Percentiles rank a stretch among this genome's conserved stretches.
phyloP scores from a whole-genome alignment of 2,888 invertebrate genomes.

The Blastobasis lacticolella region DNA sequence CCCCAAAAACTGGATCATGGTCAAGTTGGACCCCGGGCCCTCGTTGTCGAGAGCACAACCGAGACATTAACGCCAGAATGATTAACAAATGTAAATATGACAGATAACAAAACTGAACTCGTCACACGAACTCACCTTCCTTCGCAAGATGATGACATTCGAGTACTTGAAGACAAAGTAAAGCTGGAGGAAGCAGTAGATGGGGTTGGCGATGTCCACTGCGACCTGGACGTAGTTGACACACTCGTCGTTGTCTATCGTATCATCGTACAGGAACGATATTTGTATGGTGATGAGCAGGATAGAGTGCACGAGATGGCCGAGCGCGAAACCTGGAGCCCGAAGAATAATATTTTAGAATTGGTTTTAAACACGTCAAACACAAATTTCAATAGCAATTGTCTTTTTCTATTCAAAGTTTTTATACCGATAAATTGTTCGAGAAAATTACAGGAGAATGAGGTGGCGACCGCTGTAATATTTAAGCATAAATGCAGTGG shows the following conservation, averaged over 20 bases:
- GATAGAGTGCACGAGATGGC: conserved; percentile 83
- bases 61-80: no score
- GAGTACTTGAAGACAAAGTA: conserved; percentile 89
- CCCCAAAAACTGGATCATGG: no score
- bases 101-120: neutral
- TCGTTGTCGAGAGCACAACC: no score
- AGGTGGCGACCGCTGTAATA: no score
- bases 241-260: conserved; percentile 73
- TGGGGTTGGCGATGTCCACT: conserved; percentile 79
- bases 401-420: no score
- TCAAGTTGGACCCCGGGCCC: no score
- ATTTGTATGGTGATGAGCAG: conserved; percentile 81
- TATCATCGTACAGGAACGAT: conserved; percentile 70
- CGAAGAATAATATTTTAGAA: neutral
- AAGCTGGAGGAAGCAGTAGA: conserved; percentile 83
- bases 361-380: no score
- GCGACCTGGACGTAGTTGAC: conserved; percentile 74
- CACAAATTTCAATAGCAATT: no score
- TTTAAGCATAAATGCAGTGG: no score
- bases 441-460: no score
- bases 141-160: conserved; percentile 76
- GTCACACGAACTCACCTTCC: conserved; percentile 45
- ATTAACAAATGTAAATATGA: no score
- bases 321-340: conserved; percentile 82
- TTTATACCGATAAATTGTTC: no score